These are phyloP conservation scores for Rhodeus uyekii DNA, from an alignment of 2,797 vertebrate genomes.

Conservation along the genomic window DNA sequence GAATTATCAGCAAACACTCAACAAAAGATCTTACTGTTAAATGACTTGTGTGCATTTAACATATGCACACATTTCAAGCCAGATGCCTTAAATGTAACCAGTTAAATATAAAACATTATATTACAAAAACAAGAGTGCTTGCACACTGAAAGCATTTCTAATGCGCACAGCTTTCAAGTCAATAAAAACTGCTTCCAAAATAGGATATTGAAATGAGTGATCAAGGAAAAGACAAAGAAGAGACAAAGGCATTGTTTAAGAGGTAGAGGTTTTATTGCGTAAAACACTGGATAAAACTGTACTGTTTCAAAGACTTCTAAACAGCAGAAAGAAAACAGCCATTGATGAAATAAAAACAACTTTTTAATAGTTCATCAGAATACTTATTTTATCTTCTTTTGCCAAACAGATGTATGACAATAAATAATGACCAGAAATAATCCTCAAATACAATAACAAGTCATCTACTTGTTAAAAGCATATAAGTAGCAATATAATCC, in stretches of 20 bases:
- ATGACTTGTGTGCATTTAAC: neutral
- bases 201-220: neutral
- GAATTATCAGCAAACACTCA: neutral
- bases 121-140: neutral
- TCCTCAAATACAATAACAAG: conserved; percentile 87
- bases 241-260: conserved; percentile 66
- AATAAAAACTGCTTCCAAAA: neutral
- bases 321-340: conserved; percentile 84
- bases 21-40: neutral
- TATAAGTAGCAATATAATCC: conserved; percentile 80
- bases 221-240: neutral
- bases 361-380: conserved; percentile 86
- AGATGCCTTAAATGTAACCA: neutral
- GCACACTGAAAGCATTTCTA: neutral
- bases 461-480: conserved; percentile 86
- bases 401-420: conserved; percentile 84
- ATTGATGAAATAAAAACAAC: conserved; percentile 79
- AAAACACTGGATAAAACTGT: conserved; percentile 85
- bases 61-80: neutral
- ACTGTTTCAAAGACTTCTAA: conserved; percentile 87
- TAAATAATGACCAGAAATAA: conserved; percentile 91
- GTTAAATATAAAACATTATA: neutral
- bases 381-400: conserved; percentile 77
- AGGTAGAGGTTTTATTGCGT: conserved; percentile 92
- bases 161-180: neutral